Evolutionary conservation across 2,113 vertebrate genomes (phyloP).

Genomic region (Cephalopholis sonnerati): DNA sequence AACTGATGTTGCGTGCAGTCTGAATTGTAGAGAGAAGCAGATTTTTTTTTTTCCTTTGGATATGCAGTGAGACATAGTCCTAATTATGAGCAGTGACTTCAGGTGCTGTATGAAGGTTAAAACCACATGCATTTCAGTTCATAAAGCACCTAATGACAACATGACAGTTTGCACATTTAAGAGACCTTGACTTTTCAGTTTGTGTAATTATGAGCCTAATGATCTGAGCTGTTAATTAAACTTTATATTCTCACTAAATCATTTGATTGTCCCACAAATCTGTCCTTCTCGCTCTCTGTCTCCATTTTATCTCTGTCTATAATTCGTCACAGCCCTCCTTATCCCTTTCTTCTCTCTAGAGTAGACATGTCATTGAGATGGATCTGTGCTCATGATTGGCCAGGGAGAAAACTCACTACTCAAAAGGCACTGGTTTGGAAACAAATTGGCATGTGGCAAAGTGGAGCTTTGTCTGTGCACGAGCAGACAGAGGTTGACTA

Average conservation of each 20-base stretch:
- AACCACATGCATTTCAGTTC: conserved; percentile 10
- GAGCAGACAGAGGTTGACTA: background rate
- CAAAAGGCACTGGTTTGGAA: conserved; percentile 34
- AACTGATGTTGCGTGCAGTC: background rate
- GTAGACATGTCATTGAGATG: conserved; percentile 31
- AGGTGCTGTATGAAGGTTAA: conserved; percentile 21
- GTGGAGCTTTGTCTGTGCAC: background rate
- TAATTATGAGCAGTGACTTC: background rate
- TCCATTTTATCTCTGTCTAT: background rate
- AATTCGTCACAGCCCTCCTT: conserved; percentile 13
- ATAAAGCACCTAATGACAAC: conserved; percentile 38
- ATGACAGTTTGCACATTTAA: conserved; percentile 22
- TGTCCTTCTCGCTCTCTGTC: background rate
- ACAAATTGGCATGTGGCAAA: conserved; percentile 14
- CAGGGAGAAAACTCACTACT: background rate
- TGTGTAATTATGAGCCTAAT: conserved; percentile 52
- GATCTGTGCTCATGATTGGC: conserved; percentile 31
- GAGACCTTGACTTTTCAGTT: conserved; percentile 38
- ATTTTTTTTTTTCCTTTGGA: no score
- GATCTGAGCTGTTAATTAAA: conserved; percentile 56
- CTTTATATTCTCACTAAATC: conserved; percentile 20
- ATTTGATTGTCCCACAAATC: background rate
- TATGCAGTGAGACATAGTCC: background rate
- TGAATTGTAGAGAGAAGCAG: background rate
- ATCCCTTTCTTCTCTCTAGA: conserved; percentile 8